These are phyloP conservation scores for Galaxea fascicularis DNA, from an alignment of 92 coral and sea anemone genomes.

Conservation along the genomic window DNA sequence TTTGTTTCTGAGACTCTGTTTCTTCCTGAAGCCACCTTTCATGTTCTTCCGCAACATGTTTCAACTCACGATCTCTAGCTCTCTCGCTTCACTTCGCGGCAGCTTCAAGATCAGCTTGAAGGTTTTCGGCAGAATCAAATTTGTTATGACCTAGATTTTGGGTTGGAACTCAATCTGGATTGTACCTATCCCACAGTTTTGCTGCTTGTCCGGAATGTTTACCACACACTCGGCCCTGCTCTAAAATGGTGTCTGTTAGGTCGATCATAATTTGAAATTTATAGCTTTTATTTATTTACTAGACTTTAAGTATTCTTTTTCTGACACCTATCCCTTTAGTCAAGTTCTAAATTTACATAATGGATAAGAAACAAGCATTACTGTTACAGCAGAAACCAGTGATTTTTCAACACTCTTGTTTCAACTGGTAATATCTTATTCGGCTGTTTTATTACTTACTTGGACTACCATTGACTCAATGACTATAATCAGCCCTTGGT, in stretches of 20 bases:
- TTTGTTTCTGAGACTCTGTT: conserved; percentile 31
- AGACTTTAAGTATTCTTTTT: too few species aligned
- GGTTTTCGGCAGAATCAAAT: conserved; percentile 23
- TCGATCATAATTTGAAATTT: too few species aligned
- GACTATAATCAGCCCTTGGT: too few species aligned
- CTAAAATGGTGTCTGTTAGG: conserved; percentile 29
- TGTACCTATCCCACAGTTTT: conserved; percentile 40
- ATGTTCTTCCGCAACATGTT: conserved; percentile 36
- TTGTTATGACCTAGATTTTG: conserved; percentile 35
- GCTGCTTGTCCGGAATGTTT: conserved; percentile 30
- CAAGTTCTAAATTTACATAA: too few species aligned
- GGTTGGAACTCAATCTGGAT: conserved; percentile 41
- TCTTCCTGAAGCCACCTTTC: conserved; percentile 44
- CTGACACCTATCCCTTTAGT: too few species aligned
- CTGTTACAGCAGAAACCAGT: too few species aligned
- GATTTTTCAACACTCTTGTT: too few species aligned
- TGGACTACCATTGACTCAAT: too few species aligned
- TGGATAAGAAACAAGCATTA: too few species aligned
- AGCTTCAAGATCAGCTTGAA: conserved; percentile 29
- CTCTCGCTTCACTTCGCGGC: conserved; percentile 37
- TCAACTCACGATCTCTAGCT: conserved; percentile 30
- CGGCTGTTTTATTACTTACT: too few species aligned
- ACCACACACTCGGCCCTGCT: conserved; percentile 53
- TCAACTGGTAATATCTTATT: too few species aligned
- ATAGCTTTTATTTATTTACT: too few species aligned